phyloP scores from a whole-genome alignment of 2,797 vertebrate species.

The Thalassophryne amazonica region DNA sequence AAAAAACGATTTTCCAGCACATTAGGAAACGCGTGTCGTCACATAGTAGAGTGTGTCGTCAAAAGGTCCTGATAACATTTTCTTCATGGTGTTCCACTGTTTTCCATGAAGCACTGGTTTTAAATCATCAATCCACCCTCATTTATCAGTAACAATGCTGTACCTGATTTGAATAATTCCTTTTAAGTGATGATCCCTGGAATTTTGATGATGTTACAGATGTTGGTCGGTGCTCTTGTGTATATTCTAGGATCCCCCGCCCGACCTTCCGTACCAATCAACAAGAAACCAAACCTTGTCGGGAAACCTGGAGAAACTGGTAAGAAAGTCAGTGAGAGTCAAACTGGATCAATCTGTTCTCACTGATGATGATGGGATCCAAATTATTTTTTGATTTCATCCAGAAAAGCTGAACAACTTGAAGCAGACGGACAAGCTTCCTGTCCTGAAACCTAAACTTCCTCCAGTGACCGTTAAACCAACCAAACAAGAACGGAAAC shows the following conservation, averaged over 20 bases:
- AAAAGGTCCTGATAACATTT: neutral
- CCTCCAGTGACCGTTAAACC: constrained; percentile 56
- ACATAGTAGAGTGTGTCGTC: constrained; percentile 5
- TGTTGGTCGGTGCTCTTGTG: neutral
- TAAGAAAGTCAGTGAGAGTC: constrained; percentile 14
- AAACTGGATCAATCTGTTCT: neutral
- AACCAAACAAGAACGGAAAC: constrained; percentile 44
- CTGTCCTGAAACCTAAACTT: constrained; percentile 50
- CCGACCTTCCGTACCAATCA: constrained; percentile 29
- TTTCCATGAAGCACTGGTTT: constrained; percentile 17
- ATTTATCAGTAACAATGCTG: too few relatives aligned
- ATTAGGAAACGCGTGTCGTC: constrained; percentile 17
- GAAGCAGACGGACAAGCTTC: constrained; percentile 50
- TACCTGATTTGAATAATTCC: too few relatives aligned
- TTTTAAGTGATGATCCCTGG: too few relatives aligned
- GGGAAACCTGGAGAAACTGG: constrained; percentile 61
- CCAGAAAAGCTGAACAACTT: constrained; percentile 60
- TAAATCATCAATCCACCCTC: neutral
- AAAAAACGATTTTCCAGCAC: constrained; percentile 17
- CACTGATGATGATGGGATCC: neutral
- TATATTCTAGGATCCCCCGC: constrained; percentile 57
- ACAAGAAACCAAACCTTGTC: constrained; percentile 68
- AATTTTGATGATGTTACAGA: too few relatives aligned
- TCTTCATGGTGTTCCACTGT: constrained; percentile 28
- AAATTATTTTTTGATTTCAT: neutral